These are phyloP conservation scores for Mythimna impura DNA, from an alignment of 2,888 invertebrate genomes.

Conservation along the genomic window DNA sequence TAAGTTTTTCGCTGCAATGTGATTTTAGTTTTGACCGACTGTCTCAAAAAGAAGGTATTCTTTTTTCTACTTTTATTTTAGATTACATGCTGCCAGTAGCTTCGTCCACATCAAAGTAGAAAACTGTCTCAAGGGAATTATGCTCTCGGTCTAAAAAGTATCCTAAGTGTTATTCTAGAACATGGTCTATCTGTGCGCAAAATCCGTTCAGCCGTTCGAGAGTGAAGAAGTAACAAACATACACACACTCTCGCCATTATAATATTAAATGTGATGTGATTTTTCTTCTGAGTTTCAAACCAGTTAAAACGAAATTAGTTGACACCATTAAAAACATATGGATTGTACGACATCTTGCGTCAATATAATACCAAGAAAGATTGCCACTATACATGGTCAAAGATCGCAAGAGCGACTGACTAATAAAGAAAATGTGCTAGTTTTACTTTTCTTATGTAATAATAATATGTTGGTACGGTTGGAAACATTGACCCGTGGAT, in stretches of 20 bases:
- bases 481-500: conserved; percentile 49
- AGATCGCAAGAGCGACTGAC: conserved; percentile 32
- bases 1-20: neutral
- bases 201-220: too few relatives aligned
- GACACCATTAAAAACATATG: neutral
- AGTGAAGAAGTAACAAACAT: too few relatives aligned
- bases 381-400: conserved; percentile 38
- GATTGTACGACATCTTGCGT: conserved; percentile 13
- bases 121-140: too few relatives aligned
- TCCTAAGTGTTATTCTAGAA: too few relatives aligned
- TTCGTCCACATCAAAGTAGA: too few relatives aligned
- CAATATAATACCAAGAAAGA: conserved; percentile 35
- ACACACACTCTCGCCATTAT: too few relatives aligned
- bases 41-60: too few relatives aligned
- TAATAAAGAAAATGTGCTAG: conserved; percentile 51
- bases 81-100: too few relatives aligned
- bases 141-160: too few relatives aligned
- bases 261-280: neutral
- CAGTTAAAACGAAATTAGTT: neutral
- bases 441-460: conserved; percentile 46
- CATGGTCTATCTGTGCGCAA: too few relatives aligned
- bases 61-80: too few relatives aligned
- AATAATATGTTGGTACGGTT: conserved; percentile 25
- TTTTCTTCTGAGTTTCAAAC: neutral
- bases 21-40: neutral